Evolutionary conservation across 2,888 invertebrate genomes (phyloP).

Genomic region (Automeris io): DNA sequence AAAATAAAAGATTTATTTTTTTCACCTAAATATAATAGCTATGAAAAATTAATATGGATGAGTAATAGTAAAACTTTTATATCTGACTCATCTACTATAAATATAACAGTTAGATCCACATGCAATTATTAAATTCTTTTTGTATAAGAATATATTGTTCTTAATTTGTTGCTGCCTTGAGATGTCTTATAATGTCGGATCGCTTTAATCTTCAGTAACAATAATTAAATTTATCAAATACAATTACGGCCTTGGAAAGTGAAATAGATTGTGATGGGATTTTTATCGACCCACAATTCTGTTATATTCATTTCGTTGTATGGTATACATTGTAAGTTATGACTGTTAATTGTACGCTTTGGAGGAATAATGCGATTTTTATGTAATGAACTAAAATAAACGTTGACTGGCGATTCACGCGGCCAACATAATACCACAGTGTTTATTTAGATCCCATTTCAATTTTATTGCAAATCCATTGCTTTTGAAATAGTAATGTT

Average conservation of each 20-base stretch:
- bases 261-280: constrained; percentile 21
- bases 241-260: constrained; percentile 19
- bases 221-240: constrained; percentile 20
- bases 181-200: constrained; percentile 28
- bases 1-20: too few relatives aligned
- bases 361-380: constrained; percentile 26
- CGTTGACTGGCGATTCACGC: constrained; percentile 11
- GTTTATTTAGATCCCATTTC: constrained; percentile 9
- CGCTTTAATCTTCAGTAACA: constrained; percentile 37
- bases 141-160: constrained; percentile 29
- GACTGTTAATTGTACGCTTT: constrained; percentile 36
- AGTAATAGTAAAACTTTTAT: constrained; percentile 1
- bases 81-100: background rate
- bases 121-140: constrained; percentile 38
- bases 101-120: constrained; percentile 28
- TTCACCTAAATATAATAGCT: background rate
- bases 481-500: constrained; percentile 4
- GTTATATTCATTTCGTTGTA: constrained; percentile 30
- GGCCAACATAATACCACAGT: constrained; percentile 6
- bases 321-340: constrained; percentile 32
- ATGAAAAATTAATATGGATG: background rate
- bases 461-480: constrained; percentile 7
- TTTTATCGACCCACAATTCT: constrained; percentile 33
- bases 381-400: constrained; percentile 31
- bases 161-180: constrained; percentile 37